A percentile compares a stretch with the other conserved stretches of the same genome.
Conservation (phyloP, 2,888 invertebrate species). For the Allolobophora icterica region DNA sequence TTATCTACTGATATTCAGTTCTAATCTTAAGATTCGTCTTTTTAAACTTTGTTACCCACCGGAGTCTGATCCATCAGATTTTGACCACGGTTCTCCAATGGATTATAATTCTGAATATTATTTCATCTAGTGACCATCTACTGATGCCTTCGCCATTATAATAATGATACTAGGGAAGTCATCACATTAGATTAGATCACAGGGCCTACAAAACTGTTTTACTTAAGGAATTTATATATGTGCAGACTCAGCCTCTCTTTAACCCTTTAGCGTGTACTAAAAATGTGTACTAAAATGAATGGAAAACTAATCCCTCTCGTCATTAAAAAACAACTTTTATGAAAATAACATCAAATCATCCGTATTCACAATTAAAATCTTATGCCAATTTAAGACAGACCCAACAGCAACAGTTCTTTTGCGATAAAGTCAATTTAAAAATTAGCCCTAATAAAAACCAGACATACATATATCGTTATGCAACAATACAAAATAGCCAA, state of each 20-base stretch:
- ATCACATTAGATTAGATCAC: too few species aligned
- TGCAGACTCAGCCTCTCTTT: background rate
- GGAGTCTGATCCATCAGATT: background rate
- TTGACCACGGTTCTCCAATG: too few species aligned
- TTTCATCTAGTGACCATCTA: too few species aligned
- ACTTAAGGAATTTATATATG: background rate
- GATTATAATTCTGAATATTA: too few species aligned
- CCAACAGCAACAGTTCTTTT: background rate
- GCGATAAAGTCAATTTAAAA: background rate
- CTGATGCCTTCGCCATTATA: too few species aligned
- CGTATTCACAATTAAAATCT: slow-evolving; percentile 9
- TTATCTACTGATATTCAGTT: too few species aligned
- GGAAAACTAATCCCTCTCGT: too few species aligned
- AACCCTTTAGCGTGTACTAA: too few species aligned
- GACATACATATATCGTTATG: background rate
- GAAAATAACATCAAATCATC: background rate
- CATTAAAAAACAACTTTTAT: too few species aligned
- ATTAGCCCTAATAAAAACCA: background rate
- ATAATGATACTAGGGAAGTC: too few species aligned
- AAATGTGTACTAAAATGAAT: too few species aligned
- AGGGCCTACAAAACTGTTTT: background rate
- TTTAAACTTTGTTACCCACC: background rate
- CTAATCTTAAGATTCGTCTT: too few species aligned
- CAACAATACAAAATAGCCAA: background rate
- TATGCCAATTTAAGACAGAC: background rate